Base-by-base conservation (phyloP, 2,888 invertebrate species). In the Cheilosia vernalis region DNA sequence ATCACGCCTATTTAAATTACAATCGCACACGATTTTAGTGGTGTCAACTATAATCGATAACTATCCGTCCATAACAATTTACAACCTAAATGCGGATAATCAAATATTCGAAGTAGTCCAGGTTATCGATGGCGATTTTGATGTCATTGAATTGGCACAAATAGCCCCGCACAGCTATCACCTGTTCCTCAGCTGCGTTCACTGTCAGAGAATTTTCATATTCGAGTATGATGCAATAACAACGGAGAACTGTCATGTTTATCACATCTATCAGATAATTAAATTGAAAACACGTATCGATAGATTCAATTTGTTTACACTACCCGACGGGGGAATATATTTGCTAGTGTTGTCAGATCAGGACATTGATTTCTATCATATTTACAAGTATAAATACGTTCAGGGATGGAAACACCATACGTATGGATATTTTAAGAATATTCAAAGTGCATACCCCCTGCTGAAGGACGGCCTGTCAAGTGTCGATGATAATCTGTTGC, bases 101-200 rank as follows among this genome's bases (percentile, higher is more conserved):
- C 88, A 89, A 9, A 82, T 88, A 19, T 91, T 91, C 37, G 88
- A 88, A 24, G 61, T 89, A 5, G 72, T 87, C 2, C 91, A 91
- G 79, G 77, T 87, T n/a, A 89, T 91, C 37, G 88, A 87, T 27
- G 91, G 91, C 0, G 89, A 90, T 73, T 91, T 89, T 63, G 90
- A 91, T 79, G 82, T 91, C 7, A 89, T 89, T 17, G 90, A 89
- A 72, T 9, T 88, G 15, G 79, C 84, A 19, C 80, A 73, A 44
- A 47, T 87, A 5, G 74, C 87, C 17, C 69, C 77, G 15, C 70
- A 84, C 7, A 87, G 67, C 2, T 82, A 87, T n/a, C 91, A 91
- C 47, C 64, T 91, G 4, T 77, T 91, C 44, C 60, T 90, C 6
- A 89, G 89, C 40, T 91, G 91, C 27, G 87, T 74, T 1, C 88